Percentiles rank a stretch among this genome's conserved stretches.
phyloP scores from a whole-genome alignment of 1,140 invertebrate species.

The Amyelois transitella region DNA sequence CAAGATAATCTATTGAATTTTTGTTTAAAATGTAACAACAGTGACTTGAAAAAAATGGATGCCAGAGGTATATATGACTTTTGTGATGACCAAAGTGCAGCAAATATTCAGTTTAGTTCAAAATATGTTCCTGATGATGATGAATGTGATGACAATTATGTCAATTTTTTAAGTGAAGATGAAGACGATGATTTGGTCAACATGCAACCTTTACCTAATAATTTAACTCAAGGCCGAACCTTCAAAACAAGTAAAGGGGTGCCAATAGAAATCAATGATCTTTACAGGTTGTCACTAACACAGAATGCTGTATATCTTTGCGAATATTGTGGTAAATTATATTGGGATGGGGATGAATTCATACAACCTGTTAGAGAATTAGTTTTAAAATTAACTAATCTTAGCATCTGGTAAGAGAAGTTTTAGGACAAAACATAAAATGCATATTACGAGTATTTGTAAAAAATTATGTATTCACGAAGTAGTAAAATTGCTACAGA shows the following conservation, averaged over 20 bases:
- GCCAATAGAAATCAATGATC: conserved; percentile 37
- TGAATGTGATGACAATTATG: conserved; percentile 39
- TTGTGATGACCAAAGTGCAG: conserved; percentile 18
- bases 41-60: conserved; percentile 31
- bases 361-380: conserved; percentile 24
- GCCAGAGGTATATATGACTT: conserved; percentile 36
- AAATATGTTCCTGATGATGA: conserved; percentile 26
- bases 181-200: conserved; percentile 38
- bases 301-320: conserved; percentile 44
- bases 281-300: conserved; percentile 29
- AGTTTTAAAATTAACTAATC: conserved; percentile 22
- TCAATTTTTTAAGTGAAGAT: conserved; percentile 62
- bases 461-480: conserved; percentile 2
- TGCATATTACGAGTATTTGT: conserved; percentile 14
- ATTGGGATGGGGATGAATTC: conserved; percentile 49
- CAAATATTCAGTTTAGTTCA: conserved; percentile 7
- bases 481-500: background rate
- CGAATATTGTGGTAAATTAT: conserved; percentile 58
- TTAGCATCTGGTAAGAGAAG: conserved; percentile 19
- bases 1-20: conserved; percentile 39
- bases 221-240: conserved; percentile 17
- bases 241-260: conserved; percentile 41
- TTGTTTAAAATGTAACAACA: conserved; percentile 57
- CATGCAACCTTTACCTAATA: conserved; percentile 9
- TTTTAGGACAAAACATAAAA: conserved; percentile 18